Evolutionary conservation across 2,113 vertebrate species (phyloP).

Genomic region (Zootoca vivipara): DNA sequence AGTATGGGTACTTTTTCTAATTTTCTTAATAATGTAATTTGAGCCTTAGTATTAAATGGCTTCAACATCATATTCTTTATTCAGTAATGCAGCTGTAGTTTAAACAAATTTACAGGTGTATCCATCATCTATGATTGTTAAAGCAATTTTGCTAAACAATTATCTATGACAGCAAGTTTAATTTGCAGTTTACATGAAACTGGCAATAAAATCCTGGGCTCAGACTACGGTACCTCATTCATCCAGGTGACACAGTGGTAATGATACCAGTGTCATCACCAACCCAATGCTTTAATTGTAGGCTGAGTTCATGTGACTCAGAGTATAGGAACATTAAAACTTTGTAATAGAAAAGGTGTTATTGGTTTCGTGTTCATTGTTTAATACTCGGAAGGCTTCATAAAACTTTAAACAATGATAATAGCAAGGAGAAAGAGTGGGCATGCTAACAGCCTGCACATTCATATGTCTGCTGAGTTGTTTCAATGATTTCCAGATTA

Average conservation of each 20-base stretch:
- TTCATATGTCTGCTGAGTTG: background rate
- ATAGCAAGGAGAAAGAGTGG: background rate
- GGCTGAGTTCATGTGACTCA: background rate
- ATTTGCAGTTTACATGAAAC: background rate
- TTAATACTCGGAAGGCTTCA: background rate
- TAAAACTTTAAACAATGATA: background rate
- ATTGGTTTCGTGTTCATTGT: background rate
- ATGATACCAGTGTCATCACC: background rate
- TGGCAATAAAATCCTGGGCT: background rate
- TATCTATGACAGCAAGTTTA: background rate
- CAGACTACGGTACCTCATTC: background rate
- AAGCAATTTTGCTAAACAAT: background rate
- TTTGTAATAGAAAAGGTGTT: background rate
- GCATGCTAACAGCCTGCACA: background rate
- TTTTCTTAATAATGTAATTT: background rate
- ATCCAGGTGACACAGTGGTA: background rate
- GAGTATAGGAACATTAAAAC: background rate
- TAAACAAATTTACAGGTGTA: background rate
- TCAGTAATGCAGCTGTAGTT: background rate
- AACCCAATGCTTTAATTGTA: background rate
- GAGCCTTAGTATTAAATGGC: background rate
- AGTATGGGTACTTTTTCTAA: background rate
- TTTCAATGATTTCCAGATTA: background rate
- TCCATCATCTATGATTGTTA: background rate
- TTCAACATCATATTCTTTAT: background rate